Evolutionary conservation across 2,888 invertebrate species (phyloP), one percentile per base, ranked within the genome.

Genomic region (Amblyjoppa fuscipennis): DNA sequence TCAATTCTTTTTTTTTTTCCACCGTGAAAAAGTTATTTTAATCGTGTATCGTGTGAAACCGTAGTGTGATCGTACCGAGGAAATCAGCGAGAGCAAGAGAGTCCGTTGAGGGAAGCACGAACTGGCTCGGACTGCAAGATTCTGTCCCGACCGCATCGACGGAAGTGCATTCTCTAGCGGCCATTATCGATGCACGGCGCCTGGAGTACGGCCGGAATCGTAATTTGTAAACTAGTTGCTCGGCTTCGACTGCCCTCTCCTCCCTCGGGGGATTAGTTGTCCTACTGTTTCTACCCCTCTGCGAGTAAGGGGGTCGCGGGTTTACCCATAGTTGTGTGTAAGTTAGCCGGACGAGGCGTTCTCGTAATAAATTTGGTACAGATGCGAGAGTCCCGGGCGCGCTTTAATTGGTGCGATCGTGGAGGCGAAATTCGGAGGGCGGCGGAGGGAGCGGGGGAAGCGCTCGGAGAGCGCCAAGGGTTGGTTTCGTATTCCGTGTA

Each of bases 401-500:
- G 69, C 59, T 79, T 79, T 83, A 83, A 79, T 79, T 83, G 83
- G 74, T 56, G 51, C 61, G 51, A 79, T 79, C 61, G 79, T 59
- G 51, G 69, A 31, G 56, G 71, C n/a, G 71, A 59, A 59, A 59
- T 59, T 59, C 45, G 45, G 45, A 9, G 13, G 31, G 41, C 0
- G 41, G 41, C 38, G 38, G 45, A 59, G 53, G 34, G 68, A 25
- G 59, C n/a, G 13, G 41, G 25, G 16, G 25, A 0, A 0, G 20
- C 4, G 16, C 25, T 13, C 59, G 59, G 4, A 20, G 34, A 34
- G 71, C 34, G 31, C 38, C 31, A 51, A 20, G 20, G 38, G 59
- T 11, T 51, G 70, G 75, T 83, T 83, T 79, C 69, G 74, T 75
- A 83, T 79, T 83, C 83, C 83, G 25, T 74, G 78, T 83, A 79